phyloP scores from a whole-genome alignment of 2,888 invertebrate genomes.

The Gymnocheta viridis region DNA sequence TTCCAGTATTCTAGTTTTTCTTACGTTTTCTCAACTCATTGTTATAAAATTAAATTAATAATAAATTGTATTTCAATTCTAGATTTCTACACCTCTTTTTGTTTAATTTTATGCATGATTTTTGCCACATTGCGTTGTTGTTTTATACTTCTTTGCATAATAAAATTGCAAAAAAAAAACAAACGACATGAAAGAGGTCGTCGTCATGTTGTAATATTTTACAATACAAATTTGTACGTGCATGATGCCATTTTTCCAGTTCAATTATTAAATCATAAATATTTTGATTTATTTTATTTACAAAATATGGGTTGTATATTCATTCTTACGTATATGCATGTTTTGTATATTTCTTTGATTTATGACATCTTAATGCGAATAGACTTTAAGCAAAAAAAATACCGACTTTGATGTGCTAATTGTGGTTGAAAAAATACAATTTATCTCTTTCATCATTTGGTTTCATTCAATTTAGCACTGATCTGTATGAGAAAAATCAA shows the following conservation, averaged over 20 bases:
- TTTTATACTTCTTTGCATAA: background rate
- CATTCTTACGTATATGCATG: background rate
- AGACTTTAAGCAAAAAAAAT: conserved; percentile 15
- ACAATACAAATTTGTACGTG: conserved; percentile 29
- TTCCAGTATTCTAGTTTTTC: background rate
- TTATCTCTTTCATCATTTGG: conserved; percentile 18
- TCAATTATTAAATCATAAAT: conserved; percentile 63
- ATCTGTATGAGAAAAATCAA: background rate
- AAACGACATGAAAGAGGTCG: conserved; percentile 47
- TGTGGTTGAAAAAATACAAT: conserved; percentile 21
- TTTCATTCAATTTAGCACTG: background rate
- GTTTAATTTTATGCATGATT: conserved; percentile 2
- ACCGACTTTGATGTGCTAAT: conserved; percentile 66
- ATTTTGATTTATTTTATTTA: conserved; percentile 47
- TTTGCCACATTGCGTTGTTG: conserved; percentile 13
- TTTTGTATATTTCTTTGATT: conserved; percentile 42
- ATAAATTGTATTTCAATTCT: conserved; percentile 40
- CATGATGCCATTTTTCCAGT: conserved; percentile 45
- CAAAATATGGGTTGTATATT: conserved; percentile 21
- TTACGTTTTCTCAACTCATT: conserved; percentile 16
- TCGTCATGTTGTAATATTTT: conserved; percentile 39
- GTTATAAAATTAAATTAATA: conserved; percentile 36
- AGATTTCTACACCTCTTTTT: background rate
- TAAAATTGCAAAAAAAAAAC: background rate
- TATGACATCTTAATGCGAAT: conserved; percentile 51